These are phyloP conservation scores for Xylota segnis DNA, from an alignment of 2,888 invertebrate genomes.

Conservation along the genomic window DNA sequence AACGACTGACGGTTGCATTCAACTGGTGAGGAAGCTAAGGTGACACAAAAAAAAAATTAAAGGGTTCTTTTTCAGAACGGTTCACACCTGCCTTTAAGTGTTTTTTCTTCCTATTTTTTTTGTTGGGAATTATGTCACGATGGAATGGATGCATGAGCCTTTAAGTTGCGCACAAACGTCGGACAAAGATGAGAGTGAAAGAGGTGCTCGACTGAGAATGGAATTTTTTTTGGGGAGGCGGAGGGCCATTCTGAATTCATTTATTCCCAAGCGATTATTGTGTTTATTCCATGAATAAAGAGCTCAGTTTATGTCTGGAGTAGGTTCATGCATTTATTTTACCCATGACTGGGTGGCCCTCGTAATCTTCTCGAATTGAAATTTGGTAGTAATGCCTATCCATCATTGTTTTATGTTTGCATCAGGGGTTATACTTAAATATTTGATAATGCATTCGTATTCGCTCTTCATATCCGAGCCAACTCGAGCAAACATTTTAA, in stretches of 20 bases:
- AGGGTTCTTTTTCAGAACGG: slow-evolving; percentile 16
- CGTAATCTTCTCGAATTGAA: no score
- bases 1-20: slow-evolving; percentile 51
- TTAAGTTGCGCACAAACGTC: slow-evolving; percentile 36
- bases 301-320: neutral
- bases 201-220: slow-evolving; percentile 15
- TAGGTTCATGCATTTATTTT: neutral
- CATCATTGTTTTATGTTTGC: neutral
- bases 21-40: slow-evolving; percentile 52
- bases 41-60: neutral
- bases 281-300: neutral
- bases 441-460: no score
- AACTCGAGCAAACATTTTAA: no score
- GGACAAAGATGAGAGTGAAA: slow-evolving; percentile 16
- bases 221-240: neutral
- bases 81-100: slow-evolving; percentile 54
- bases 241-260: neutral
- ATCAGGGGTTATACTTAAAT: no score
- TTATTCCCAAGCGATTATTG: neutral
- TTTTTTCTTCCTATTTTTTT: slow-evolving; percentile 24
- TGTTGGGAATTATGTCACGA: slow-evolving; percentile 51
- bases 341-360: neutral
- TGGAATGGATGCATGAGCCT: slow-evolving; percentile 17
- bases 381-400: neutral
- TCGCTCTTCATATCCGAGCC: no score